Evolutionary conservation across 92 coral and sea anemone genomes (phyloP).

Genomic region (Paragorgia papillata): DNA sequence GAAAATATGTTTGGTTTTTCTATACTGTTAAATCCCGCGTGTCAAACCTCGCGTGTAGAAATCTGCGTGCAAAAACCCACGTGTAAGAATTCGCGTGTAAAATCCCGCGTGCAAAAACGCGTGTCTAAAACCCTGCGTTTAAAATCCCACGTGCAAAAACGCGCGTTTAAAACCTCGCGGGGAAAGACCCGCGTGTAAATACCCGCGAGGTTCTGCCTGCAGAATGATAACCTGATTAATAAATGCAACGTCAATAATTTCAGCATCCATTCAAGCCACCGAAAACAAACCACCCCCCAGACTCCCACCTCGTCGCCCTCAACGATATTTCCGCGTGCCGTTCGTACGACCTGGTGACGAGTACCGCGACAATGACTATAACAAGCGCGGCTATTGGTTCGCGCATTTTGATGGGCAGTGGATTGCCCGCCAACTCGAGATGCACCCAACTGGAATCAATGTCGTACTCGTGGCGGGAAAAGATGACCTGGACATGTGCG

Average conservation of each 20-base stretch:
- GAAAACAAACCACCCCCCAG: conserved; percentile 32
- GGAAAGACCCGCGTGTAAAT: too few species aligned
- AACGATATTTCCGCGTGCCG: conserved; percentile 95
- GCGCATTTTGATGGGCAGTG: conserved; percentile 99
- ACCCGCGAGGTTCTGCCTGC: too few species aligned
- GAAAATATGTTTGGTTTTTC: not conserved
- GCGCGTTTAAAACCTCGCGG: too few species aligned
- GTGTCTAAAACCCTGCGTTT: too few species aligned
- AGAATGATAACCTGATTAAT: too few species aligned
- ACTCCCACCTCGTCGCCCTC: conserved; percentile 94
- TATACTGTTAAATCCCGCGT: not conserved
- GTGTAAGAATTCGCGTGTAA: too few species aligned
- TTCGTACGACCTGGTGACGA: conserved; percentile 79
- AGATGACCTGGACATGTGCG: conserved; percentile 99
- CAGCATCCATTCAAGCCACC: conserved; percentile 23
- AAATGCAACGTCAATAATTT: too few species aligned
- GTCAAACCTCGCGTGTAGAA: too few species aligned
- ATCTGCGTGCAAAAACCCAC: too few species aligned
- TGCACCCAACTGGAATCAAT: conserved; percentile 72
- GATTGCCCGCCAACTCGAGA: conserved; percentile 97
- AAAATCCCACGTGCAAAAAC: too few species aligned
- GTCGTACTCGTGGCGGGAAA: conserved; percentile 90
- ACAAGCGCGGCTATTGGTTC: conserved; percentile 97
- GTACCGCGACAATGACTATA: conserved; percentile 80
- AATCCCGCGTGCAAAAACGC: too few species aligned